Base-by-base conservation (phyloP, 2,113 vertebrate species). In the Apeltes quadracus region DNA sequence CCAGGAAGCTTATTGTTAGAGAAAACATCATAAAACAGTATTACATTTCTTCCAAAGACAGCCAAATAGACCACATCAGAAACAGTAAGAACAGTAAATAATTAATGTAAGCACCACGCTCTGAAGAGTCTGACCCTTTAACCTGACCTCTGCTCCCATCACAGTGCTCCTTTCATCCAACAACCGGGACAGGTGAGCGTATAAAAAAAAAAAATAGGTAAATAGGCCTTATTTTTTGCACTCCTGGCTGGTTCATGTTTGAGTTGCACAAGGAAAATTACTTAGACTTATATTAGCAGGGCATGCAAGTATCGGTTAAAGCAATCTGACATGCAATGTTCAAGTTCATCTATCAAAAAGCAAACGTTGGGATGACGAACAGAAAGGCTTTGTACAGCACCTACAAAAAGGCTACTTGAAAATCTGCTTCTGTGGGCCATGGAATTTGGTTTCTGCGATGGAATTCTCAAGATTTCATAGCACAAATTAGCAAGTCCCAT, bases 101-200 rank as follows among this genome's bases (percentile, higher is more conserved):
- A 69, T 61, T 25, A 78, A 69, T 10, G 39, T 20, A 46, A 71
- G 75, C 61, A 63, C 29, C 79, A 58, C 12, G 29, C 43, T 62
- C 23, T 74, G 81, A 81, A 87, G 81, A 81, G 79, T 86, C 77
- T 83, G 83, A 89, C 66, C 78, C 71, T 78, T 91, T 83, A 91
- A 78, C 87, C 88, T 89, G 89, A 91, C 88, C 87, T 90, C 88
- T 86, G 82, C 77, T 72, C 75, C 70, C 66, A 69, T 64, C 55
- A 80, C 27, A 72, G 55, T 75, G 72, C 79, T 79, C 73, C 71
- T 75, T 71, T 84, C 51, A 80, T 46, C 78, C 89, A 91, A 90
- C 84, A 90, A 88, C 82, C 81, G 59, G 56, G 65, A 82, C 48
- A 18, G 48, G 71, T 61, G 55, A 83, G 78, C 58, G 29, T 80